Percentiles rank a stretch among this genome's conserved stretches.
phyloP scores from a whole-genome alignment of 2,888 invertebrate genomes.

The Melinopterus prodromus region DNA sequence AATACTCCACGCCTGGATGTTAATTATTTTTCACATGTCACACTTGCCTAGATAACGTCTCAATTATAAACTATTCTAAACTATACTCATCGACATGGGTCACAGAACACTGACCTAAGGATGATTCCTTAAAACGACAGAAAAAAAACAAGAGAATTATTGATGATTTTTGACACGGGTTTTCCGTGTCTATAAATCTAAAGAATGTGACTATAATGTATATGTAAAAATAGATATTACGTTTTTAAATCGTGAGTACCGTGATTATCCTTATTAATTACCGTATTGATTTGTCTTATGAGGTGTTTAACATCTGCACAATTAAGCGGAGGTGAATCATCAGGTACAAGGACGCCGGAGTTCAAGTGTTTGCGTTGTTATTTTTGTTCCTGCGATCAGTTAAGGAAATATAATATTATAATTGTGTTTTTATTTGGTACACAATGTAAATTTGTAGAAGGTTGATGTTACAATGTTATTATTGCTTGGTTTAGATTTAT shows the following conservation, averaged over 20 bases:
- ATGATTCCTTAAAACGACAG: not conserved
- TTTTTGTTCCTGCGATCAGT: not conserved
- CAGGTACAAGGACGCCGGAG: not conserved
- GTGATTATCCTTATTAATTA: not conserved
- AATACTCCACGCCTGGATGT: not conserved
- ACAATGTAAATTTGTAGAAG: too few relatives aligned
- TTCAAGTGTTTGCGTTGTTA: not conserved
- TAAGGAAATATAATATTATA: not conserved
- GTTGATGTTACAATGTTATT: not conserved
- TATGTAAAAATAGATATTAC: not conserved
- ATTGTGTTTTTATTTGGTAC: too few relatives aligned
- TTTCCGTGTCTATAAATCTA: not conserved
- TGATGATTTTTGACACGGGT: not conserved
- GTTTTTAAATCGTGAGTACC: not conserved
- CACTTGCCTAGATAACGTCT: not conserved
- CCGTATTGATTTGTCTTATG: not conserved
- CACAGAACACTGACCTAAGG: not conserved
- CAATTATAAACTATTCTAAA: too few relatives aligned
- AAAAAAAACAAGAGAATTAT: not conserved
- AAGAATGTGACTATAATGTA: not conserved
- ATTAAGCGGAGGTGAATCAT: not conserved
- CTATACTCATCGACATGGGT: not conserved
- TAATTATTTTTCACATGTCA: not conserved
- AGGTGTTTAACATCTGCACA: not conserved
- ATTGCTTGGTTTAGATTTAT: not conserved